Conservation (phyloP, 1,140 invertebrate genomes). For the Ctenoplectra terminalis region DNA sequence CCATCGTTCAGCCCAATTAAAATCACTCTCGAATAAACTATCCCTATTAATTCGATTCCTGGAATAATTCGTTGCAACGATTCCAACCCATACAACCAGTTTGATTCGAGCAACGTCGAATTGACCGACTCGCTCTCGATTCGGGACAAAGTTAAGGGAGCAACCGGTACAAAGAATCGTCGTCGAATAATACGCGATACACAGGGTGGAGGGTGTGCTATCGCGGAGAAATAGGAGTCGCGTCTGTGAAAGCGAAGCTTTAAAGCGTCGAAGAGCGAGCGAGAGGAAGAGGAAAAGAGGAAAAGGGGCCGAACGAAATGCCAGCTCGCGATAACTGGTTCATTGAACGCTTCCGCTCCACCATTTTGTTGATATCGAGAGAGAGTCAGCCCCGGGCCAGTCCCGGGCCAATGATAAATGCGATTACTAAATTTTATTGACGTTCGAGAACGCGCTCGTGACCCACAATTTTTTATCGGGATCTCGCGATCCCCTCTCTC, state of each 20-base stretch:
- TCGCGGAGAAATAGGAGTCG: constrained; percentile 13
- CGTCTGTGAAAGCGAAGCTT: constrained; percentile 16
- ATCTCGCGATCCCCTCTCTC: not conserved
- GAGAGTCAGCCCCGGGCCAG: not conserved
- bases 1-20: no score
- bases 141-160: constrained; percentile 26
- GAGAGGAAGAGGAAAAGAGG: no score
- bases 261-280: not conserved
- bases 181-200: constrained; percentile 25
- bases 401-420: constrained; percentile 38
- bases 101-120: no score
- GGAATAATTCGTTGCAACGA: no score
- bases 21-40: no score
- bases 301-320: not conserved
- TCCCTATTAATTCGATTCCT: no score
- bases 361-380: constrained; percentile 44
- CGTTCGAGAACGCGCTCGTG: constrained; percentile 35
- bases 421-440: constrained; percentile 56
- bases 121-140: not conserved
- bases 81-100: no score
- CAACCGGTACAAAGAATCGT: constrained; percentile 14
- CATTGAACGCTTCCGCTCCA: constrained; percentile 20
- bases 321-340: constrained; percentile 37
- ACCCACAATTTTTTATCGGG: constrained; percentile 49
- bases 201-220: not conserved